Conservation (phyloP, 2,888 invertebrate genomes). For the Allygus modestus region DNA sequence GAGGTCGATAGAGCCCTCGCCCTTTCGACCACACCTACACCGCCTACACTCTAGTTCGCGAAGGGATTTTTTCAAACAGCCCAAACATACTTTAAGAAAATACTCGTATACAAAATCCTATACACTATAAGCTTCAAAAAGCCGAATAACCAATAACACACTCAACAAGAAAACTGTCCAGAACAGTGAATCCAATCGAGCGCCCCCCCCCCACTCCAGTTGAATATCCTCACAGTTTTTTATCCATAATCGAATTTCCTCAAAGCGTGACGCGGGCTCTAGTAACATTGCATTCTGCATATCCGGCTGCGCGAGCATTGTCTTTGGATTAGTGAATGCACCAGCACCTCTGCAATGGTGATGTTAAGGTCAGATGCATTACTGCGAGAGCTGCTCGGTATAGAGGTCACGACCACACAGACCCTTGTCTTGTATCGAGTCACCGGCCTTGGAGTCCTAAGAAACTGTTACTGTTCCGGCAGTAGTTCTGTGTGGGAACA, state of each 20-base stretch:
- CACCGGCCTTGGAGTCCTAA: background rate
- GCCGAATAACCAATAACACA: too few relatives aligned
- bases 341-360: background rate
- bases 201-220: too few relatives aligned
- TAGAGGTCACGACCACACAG: background rate
- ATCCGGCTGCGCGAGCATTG: background rate
- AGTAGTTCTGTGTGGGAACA: background rate
- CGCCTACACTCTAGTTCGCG: background rate
- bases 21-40: conserved; percentile 18
- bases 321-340: background rate
- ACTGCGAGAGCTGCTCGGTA: background rate
- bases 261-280: too few relatives aligned
- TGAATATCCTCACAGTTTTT: too few relatives aligned
- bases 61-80: background rate
- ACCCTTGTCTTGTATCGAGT: background rate
- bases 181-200: too few relatives aligned
- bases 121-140: too few relatives aligned
- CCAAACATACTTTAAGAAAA: too few relatives aligned
- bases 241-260: too few relatives aligned
- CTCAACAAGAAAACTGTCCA: too few relatives aligned
- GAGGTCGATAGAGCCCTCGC: conserved; percentile 35
- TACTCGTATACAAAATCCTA: too few relatives aligned
- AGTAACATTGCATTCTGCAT: background rate
- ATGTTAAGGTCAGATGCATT: background rate
- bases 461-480: conserved; percentile 5